phyloP scores from a whole-genome alignment of 1,140 invertebrate species.

The Copidosoma floridanum region DNA sequence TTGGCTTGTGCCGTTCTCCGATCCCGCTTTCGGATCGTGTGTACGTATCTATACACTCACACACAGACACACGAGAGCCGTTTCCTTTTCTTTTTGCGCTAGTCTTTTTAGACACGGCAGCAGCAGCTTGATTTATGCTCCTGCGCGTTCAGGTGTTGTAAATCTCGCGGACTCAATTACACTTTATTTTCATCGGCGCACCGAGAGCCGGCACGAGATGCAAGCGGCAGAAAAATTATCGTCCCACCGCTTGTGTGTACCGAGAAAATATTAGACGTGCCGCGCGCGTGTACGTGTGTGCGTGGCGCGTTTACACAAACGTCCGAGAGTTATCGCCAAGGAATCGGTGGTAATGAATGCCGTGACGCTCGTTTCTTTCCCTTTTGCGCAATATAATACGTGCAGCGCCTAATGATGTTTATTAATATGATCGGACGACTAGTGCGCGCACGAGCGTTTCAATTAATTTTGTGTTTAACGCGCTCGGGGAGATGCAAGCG shows the following conservation, averaged over 20 bases:
- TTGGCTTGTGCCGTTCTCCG: no score
- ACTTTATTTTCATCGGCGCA: slow-evolving; percentile 21
- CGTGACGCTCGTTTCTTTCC: no score
- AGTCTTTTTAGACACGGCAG: no score
- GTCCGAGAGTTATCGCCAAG: background rate
- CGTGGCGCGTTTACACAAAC: no score
- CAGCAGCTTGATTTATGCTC: slow-evolving; percentile 23
- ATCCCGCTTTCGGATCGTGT: no score
- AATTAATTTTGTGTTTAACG: no score
- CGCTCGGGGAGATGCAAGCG: no score
- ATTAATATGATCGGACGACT: no score
- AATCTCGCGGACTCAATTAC: slow-evolving; percentile 28
- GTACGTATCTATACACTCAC: background rate
- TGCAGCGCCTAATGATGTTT: no score
- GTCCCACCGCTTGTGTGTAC: background rate
- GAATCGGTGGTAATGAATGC: no score
- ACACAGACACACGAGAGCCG: background rate
- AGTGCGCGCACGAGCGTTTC: no score
- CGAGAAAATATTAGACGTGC: background rate
- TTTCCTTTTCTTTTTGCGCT: background rate
- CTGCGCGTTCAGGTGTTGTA: slow-evolving; percentile 2
- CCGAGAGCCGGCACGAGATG: background rate
- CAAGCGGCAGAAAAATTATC: slow-evolving; percentile 9
- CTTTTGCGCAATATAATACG: no score
- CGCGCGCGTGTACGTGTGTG: background rate